Base-by-base conservation (phyloP, 2,113 vertebrate genomes). In the Tragelaphus strepsiceros region DNA sequence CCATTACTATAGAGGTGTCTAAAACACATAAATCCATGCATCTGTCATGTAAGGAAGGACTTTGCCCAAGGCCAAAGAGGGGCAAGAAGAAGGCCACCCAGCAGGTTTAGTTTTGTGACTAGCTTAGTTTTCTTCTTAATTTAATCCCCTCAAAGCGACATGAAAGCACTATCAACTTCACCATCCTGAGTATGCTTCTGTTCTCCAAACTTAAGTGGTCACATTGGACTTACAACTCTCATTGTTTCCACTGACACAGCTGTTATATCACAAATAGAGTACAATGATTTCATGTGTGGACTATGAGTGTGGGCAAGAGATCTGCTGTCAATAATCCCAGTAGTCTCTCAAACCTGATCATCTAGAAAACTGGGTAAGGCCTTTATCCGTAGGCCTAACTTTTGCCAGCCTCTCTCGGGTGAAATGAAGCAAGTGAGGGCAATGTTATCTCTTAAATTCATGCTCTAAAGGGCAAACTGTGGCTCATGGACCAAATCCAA, bases 171-270 rank as follows among this genome's bases (percentile, higher is more conserved):
- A 86, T 81, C 43, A 13, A 54, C 61, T 71, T 95, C 54, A 67
- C 43, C 90, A 74, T 88, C 85, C 90, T 71, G 64, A 93, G 26
- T 97, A 83, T 61, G 82, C 26, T 77, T 88, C 62, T 95, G 35
- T 77, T 81, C 81, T 96, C 78, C 64, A 95, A 87, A 1, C 78
- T 95, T 46, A 89, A 96, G 39, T 71, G 54, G 64, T 89, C 95
- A 62, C 21, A 61, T 1, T 83, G 53, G 77, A 92, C 32, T 96
- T 49, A 80, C 30, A 93, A 71, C 10, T 46, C 24, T 80, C 80
- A 95, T 74, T 97, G 59, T 95, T 97, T 97, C 96, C 88, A 97
- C n/a, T 59, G 62, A 28, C 78, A 81, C 96, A 98, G 92, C 82
- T 97, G 94, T 94, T 86, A 59, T 86, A 35, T 87, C 22, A 32